Evolutionary conservation across 2,113 vertebrate species (phyloP).

Genomic region (Tragelaphus buxtoni): DNA sequence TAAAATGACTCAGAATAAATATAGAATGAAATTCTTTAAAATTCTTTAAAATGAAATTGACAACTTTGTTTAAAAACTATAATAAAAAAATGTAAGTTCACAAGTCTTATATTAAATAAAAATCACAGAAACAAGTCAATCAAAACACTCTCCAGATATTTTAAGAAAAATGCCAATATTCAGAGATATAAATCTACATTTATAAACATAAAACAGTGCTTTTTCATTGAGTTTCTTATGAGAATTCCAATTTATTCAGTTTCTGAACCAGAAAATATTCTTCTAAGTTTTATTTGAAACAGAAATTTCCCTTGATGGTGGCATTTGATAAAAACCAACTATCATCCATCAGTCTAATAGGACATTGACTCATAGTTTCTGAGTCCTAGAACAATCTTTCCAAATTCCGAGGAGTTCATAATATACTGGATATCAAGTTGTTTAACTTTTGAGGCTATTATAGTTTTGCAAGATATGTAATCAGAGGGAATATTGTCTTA

Average conservation of each 20-base stretch:
- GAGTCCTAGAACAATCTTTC: neutral
- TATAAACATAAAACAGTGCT: neutral
- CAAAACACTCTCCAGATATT: neutral
- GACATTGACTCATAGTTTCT: neutral
- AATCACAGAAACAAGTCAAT: neutral
- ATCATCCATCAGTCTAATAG: neutral
- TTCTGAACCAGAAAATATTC: neutral
- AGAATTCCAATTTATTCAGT: neutral
- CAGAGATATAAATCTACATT: neutral
- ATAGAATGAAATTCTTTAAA: neutral
- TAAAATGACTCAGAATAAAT: neutral
- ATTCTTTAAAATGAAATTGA: neutral
- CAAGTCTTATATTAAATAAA: neutral
- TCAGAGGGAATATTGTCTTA: neutral
- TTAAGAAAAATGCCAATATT: neutral
- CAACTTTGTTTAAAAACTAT: neutral
- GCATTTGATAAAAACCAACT: constrained; percentile 2
- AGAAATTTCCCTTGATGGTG: neutral
- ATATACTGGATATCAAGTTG: neutral
- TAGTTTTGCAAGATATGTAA: neutral
- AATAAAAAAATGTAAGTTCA: neutral
- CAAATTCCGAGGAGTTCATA: neutral
- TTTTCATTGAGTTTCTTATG: neutral
- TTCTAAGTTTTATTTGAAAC: constrained; percentile 11
- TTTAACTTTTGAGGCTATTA: neutral